Evolutionary conservation across 2,113 vertebrate genomes (phyloP).

Genomic region (Craseonycteris thonglongyai): DNA sequence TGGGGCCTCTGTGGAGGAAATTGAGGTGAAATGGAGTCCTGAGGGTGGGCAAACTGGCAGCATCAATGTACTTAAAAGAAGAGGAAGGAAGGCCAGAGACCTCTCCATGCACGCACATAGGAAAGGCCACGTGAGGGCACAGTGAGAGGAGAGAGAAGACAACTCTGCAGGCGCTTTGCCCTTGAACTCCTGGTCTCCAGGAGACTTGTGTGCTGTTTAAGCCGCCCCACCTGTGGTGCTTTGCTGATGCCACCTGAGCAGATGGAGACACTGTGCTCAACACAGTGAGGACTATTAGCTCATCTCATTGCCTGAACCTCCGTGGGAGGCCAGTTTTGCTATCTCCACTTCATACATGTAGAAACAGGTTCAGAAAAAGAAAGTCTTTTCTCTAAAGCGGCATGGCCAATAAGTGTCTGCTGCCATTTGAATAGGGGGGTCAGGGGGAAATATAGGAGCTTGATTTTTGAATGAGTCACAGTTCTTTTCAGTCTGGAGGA

Average conservation of each 20-base stretch:
- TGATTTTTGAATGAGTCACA: neutral
- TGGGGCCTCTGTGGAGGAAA: neutral
- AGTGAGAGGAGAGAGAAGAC: neutral
- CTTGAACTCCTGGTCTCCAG: neutral
- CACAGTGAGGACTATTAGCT: fast-evolving
- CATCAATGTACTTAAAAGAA: neutral
- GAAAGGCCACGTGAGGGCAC: neutral
- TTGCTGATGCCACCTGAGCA: neutral
- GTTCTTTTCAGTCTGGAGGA: neutral
- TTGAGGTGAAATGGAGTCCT: neutral
- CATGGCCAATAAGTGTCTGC: neutral
- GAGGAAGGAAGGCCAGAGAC: neutral
- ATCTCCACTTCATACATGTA: fast-evolving
- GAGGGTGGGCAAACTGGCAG: neutral
- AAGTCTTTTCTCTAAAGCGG: neutral
- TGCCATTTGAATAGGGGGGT: neutral
- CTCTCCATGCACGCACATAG: neutral
- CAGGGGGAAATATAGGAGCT: neutral
- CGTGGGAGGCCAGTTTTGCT: neutral
- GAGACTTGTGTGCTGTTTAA: neutral
- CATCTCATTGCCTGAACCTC: neutral
- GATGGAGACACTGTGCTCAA: neutral
- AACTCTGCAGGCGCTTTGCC: neutral
- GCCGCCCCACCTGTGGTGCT: neutral
- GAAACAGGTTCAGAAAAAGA: neutral